Evolutionary conservation across 1,140 invertebrate genomes (phyloP).

Genomic region (Meloidogyne chitwoodi): DNA sequence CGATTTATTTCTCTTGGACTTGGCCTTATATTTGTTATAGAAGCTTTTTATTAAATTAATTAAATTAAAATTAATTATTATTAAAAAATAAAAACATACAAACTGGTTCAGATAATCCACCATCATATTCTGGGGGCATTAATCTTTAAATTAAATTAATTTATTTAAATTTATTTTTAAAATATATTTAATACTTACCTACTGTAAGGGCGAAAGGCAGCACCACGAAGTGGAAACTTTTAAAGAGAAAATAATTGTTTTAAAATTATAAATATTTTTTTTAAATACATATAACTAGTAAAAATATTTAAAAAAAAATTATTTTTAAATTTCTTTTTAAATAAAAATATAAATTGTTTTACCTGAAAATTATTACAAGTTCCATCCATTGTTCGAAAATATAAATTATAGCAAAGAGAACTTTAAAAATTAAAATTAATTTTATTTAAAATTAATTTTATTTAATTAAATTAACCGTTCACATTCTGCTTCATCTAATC

Average conservation of each 20-base stretch:
- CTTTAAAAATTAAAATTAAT: constrained; percentile 1
- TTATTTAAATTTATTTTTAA: neutral
- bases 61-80: neutral
- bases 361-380: constrained; percentile 56
- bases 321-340: neutral
- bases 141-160: constrained; percentile 28
- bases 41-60: constrained; percentile 25
- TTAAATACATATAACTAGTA: no score
- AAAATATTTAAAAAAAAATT: neutral
- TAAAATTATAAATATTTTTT: no score
- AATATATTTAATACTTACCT: constrained; percentile 21
- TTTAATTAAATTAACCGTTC: constrained; percentile 36
- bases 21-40: constrained; percentile 44
- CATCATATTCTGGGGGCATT: constrained; percentile 56
- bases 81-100: constrained; percentile 38
- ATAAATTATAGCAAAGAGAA: constrained; percentile 51
- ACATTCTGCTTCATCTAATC: constrained; percentile 57
- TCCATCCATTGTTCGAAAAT: constrained; percentile 54
- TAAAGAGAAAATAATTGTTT: no score
- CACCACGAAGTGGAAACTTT: constrained; percentile 44
- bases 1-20: constrained; percentile 50
- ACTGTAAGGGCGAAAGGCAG: constrained; percentile 55
- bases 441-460: constrained; percentile 2
- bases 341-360: no score
- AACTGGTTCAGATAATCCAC: constrained; percentile 56